phyloP scores from a whole-genome alignment of 2,113 vertebrate genomes.

The Nansenia antarctica region DNA sequence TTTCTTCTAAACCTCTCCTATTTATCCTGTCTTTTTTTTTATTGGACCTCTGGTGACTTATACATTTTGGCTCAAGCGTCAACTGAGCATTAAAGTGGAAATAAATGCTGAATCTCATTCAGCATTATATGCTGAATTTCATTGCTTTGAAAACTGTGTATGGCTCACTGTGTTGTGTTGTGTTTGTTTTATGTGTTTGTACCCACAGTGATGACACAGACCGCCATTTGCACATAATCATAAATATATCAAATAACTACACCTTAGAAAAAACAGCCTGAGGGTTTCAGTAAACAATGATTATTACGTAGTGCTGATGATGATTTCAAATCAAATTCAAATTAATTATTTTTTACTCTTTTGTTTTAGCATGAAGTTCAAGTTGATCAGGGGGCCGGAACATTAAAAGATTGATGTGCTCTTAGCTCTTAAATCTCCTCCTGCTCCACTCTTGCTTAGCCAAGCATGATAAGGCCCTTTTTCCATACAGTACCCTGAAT shows the following conservation, averaged over 20 bases:
- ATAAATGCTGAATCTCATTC: no score
- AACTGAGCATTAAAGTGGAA: not conserved
- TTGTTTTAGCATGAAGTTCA: not conserved
- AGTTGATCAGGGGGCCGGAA: slow-evolving; percentile 35
- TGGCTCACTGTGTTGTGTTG: no score
- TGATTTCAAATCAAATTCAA: no score
- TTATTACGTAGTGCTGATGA: no score
- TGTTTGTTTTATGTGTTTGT: no score
- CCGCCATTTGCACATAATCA: no score
- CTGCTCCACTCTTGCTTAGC: slow-evolving; percentile 79
- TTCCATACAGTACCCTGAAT: slow-evolving; percentile 87
- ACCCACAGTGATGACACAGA: no score
- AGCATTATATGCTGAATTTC: not conserved
- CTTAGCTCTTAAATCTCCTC: slow-evolving; percentile 78
- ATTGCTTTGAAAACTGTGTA: not conserved
- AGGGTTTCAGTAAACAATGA: no score
- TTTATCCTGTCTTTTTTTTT: not conserved
- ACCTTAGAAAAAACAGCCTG: no score
- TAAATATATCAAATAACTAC: no score
- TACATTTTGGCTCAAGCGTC: not conserved
- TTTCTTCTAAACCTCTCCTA: no score
- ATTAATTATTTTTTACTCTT: no score
- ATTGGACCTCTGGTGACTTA: not conserved
- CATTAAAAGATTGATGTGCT: slow-evolving; percentile 79
- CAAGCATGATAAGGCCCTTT: slow-evolving; percentile 85